Conservation (phyloP, 2,113 vertebrate species). For the Eudyptes chrysolophus region DNA sequence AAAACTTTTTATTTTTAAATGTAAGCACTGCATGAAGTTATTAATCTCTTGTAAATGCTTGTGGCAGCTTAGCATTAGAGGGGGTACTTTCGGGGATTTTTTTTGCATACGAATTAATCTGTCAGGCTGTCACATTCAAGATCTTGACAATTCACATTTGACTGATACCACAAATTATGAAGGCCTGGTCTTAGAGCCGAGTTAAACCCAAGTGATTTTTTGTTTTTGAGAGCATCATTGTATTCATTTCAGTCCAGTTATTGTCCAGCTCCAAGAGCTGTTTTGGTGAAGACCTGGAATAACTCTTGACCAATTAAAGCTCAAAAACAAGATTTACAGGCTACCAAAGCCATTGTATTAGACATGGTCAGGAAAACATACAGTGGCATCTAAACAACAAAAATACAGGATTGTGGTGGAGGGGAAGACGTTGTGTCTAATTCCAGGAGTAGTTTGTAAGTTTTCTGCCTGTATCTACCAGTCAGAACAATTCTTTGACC, state of each 20-base stretch:
- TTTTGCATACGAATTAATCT: constrained; percentile 14
- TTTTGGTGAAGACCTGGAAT: neutral
- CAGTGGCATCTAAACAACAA: neutral
- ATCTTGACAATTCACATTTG: neutral
- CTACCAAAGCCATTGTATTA: neutral
- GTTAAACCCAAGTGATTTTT: neutral
- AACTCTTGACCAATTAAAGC: neutral
- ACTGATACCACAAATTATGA: neutral
- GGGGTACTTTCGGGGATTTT: neutral
- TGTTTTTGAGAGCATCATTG: neutral
- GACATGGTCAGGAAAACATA: neutral
- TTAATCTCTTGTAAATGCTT: constrained; percentile 28
- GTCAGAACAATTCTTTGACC: neutral
- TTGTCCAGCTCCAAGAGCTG: neutral
- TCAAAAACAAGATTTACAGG: neutral
- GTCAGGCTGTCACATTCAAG: neutral
- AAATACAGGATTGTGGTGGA: neutral
- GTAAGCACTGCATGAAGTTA: constrained; percentile 11
- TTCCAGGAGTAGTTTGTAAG: neutral
- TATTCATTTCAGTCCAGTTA: neutral
- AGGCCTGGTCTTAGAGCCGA: neutral
- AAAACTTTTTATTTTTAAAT: constrained; percentile 33
- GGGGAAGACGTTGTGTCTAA: neutral
- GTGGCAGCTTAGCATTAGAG: constrained; percentile 10
- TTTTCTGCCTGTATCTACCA: neutral